Evolutionary conservation across 2,888 invertebrate species (phyloP), one percentile per base, ranked within the genome.

Genomic region (Xestia sexstrigata): DNA sequence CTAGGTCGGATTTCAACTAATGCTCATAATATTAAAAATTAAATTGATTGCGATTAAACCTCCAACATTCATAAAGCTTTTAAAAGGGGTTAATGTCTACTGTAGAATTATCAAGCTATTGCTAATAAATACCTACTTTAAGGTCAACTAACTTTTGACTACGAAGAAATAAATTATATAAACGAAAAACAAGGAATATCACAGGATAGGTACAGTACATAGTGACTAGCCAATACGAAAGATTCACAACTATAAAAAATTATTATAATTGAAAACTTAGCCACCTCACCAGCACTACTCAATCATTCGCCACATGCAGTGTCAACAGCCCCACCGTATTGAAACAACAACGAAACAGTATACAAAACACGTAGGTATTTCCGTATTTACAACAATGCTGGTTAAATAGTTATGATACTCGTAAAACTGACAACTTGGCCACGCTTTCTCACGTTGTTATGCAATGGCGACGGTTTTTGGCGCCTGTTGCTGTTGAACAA

Each of bases 401-500:
- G 84, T 77, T 81, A 76, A 78, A 68, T 58, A 49, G 85, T 80
- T 84, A 79, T 86, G 78, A 78, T 81, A 71, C 45, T 79, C 75
- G 74, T 86, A 85, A 84, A 85, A 87, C 83, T 82, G 86, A 82
- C 82, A 76, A 60, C 35, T 87, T 83, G 72, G 89, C 82, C 76
- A 86, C 89, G 85, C 89, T 89, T 89, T 89, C 89, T 82, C 89
- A 88, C 71, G 62, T 35, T 26, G 20, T 89, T 89, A 84, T 74
- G 79, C 82, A 89, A 88, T 72, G 17, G 42, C 62, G 17, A 39
- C 70, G 52, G 76, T 72, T 88, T 88, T 86, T 75, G 79, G 74
- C 76, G 78, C 70, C 74, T 62, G 17, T 11, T 45, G 26, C 8
- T 67, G 74, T 77, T 70, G 67, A 62, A 76, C 74, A 58, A 58